A percentile compares a stretch with the other conserved stretches of the same genome.
phyloP scores from a whole-genome alignment of 2,113 vertebrate genomes.

The Dicrurus megarhynchus region DNA sequence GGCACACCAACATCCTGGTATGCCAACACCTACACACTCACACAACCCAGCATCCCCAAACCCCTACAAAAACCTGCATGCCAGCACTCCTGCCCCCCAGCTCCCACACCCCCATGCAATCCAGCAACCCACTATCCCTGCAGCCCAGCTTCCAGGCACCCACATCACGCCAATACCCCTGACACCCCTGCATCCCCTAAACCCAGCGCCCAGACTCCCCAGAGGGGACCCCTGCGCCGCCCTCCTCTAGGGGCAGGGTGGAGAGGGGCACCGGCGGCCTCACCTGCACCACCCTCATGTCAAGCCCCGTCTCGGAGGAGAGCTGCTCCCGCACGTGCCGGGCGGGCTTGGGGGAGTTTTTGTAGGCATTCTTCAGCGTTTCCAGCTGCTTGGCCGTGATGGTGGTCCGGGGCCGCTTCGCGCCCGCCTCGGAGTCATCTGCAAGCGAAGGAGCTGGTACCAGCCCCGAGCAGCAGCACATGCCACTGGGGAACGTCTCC shows the following conservation, averaged over 20 bases:
- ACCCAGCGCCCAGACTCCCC: not conserved
- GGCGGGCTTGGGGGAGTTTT: constrained; percentile 96
- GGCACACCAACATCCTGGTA: not conserved
- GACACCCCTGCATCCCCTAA: not conserved
- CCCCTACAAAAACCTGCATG: not conserved
- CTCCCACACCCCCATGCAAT: not conserved
- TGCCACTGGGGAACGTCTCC: fast-evolving
- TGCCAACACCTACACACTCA: not conserved
- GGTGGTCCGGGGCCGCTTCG: constrained; percentile 94
- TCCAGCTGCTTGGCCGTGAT: constrained; percentile 99
- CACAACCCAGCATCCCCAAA: not conserved
- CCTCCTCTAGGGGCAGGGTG: not conserved
- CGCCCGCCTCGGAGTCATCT: constrained; percentile 96
- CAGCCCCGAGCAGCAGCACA: not conserved
- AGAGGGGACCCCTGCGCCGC: fast-evolving
- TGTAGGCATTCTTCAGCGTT: constrained; percentile 97
- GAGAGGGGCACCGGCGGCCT: not conserved
- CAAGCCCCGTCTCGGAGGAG: constrained; percentile 94
- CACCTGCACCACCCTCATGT: constrained; percentile 99
- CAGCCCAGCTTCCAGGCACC: not conserved
- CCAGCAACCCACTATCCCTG: not conserved
- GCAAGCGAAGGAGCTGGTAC: not conserved
- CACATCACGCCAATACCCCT: no score
- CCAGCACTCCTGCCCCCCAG: not conserved
- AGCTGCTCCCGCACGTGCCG: constrained; percentile 96